These are phyloP conservation scores for Diadema setosum DNA, from an alignment of 35 echinoderm and acorn worm genomes.

Conservation along the genomic window DNA sequence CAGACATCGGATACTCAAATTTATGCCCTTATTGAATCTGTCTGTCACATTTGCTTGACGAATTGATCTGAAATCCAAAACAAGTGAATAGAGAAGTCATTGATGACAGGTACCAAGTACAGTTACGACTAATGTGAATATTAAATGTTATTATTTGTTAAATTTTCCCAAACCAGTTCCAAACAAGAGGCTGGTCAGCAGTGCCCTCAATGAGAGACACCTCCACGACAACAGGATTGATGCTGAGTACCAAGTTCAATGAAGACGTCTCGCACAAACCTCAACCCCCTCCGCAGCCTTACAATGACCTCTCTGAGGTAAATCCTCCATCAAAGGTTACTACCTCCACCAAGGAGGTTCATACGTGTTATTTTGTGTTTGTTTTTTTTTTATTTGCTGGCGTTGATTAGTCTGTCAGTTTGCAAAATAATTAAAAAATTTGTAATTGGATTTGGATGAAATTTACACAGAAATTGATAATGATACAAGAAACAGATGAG, in stretches of 20 bases:
- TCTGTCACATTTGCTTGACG: background rate
- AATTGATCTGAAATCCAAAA: background rate
- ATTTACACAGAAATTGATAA: no score
- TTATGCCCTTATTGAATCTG: background rate
- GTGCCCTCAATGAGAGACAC: constrained; percentile 36
- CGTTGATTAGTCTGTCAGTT: background rate
- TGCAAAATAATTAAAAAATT: no score
- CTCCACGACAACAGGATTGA: constrained; percentile 66
- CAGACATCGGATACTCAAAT: background rate
- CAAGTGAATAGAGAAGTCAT: background rate
- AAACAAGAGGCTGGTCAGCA: constrained; percentile 74
- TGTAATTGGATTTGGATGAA: no score
- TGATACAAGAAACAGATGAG: no score
- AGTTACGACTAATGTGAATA: no score
- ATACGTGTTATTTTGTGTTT: background rate
- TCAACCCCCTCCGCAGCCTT: constrained; percentile 69
- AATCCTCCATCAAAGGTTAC: background rate
- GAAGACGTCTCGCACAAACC: background rate
- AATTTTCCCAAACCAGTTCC: constrained; percentile 49
- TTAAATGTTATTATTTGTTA: background rate
- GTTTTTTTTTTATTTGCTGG: background rate
- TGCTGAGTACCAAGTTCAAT: constrained; percentile 55
- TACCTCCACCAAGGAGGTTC: background rate
- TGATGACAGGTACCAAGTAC: background rate
- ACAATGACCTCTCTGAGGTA: constrained; percentile 65